Percentiles rank a stretch among this genome's conserved stretches.
phyloP scores from a whole-genome alignment of 1,140 invertebrate species.

The Micrasema longulum region DNA sequence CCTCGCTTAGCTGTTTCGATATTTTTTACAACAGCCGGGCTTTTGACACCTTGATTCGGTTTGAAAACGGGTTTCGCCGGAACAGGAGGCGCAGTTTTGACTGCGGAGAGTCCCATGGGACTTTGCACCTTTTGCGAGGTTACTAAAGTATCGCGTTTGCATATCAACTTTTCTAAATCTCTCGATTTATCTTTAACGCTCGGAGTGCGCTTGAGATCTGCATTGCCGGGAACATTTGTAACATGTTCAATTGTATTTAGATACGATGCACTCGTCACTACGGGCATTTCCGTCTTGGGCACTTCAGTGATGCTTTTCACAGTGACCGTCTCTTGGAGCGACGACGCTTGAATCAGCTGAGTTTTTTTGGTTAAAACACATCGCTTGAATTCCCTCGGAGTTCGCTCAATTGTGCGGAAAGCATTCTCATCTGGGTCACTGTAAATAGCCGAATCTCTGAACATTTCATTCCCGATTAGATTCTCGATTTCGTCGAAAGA shows the following conservation, averaged over 20 bases:
- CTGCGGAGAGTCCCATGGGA: not conserved
- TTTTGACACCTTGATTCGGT: conserved; percentile 11
- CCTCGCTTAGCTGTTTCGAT: not conserved
- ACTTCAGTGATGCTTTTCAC: not conserved
- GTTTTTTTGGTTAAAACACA: conserved; percentile 20
- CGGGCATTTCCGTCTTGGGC: not conserved
- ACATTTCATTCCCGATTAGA: conserved; percentile 73
- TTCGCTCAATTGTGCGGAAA: conserved; percentile 1
- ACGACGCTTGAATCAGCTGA: not conserved
- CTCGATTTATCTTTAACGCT: conserved; percentile 14
- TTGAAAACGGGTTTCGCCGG: conserved; percentile 33
- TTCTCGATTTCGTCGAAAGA: conserved; percentile 81
- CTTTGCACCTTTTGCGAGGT: conserved; percentile 4
- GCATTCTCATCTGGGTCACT: conserved; percentile 73
- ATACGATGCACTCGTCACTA: conserved; percentile 6
- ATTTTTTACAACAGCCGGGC: conserved; percentile 12
- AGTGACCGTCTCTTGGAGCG: not conserved
- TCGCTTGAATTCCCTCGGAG: not conserved
- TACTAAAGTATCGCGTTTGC: not conserved
- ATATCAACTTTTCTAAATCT: conserved; percentile 8
- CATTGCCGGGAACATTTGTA: not conserved
- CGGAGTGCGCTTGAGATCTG: conserved; percentile 16
- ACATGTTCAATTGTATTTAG: not conserved
- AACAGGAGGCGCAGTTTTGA: conserved; percentile 27
- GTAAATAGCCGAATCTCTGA: conserved; percentile 87